Evolutionary conservation across 2,888 invertebrate genomes (phyloP).

Genomic region (Idaea biselata): DNA sequence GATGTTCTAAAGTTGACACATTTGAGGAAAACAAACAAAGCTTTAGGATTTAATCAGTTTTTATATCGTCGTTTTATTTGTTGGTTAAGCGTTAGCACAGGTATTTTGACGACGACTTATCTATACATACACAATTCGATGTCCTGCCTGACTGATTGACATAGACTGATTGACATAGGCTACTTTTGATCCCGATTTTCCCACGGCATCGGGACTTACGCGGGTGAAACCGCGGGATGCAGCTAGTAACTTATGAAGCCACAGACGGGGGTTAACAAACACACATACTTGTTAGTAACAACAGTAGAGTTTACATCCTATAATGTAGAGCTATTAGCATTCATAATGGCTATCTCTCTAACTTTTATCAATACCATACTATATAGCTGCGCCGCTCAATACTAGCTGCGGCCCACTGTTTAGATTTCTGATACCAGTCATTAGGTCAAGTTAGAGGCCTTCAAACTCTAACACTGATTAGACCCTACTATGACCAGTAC

Average conservation of each 20-base stretch:
- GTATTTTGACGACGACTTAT: neutral
- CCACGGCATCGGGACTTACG: no score
- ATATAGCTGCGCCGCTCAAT: no score
- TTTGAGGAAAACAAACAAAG: neutral
- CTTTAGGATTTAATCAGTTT: neutral
- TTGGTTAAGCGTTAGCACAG: neutral
- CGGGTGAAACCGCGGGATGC: no score
- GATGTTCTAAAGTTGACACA: neutral
- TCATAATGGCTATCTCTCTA: slow-evolving; percentile 1
- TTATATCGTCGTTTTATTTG: neutral
- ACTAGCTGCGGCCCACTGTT: neutral
- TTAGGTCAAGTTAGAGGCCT: no score
- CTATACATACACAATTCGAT: neutral
- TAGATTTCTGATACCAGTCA: no score
- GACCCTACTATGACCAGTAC: no score
- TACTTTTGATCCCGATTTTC: no score
- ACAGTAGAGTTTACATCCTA: slow-evolving; percentile 9
- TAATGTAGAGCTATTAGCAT: slow-evolving; percentile 14
- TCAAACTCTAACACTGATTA: no score
- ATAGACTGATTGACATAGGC: no score
- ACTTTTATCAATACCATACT: neutral
- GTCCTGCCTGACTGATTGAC: no score
- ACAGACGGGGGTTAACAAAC: neutral
- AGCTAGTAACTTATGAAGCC: no score
- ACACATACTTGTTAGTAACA: neutral